Conservation (phyloP, 2,797 vertebrate genomes). For the Myotis myotis region DNA sequence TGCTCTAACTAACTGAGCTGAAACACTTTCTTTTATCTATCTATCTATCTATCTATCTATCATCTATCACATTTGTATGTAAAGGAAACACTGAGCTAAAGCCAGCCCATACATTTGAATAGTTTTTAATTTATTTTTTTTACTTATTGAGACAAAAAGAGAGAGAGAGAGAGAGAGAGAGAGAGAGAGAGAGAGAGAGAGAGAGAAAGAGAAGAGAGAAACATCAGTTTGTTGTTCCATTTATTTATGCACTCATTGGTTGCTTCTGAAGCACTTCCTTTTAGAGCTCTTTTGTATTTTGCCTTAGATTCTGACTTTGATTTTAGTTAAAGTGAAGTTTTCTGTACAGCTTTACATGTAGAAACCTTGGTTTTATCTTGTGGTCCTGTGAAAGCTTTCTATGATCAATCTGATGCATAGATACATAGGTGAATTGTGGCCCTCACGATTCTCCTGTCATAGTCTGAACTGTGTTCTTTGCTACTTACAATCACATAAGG, state of each 20-base stretch:
- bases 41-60: no score
- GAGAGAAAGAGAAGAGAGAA: no score
- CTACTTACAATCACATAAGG: not conserved
- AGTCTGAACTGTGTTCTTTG: not conserved
- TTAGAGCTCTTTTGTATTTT: not conserved
- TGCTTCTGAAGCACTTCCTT: not conserved
- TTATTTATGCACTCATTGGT: no score
- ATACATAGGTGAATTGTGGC: not conserved
- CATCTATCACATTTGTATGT: no score
- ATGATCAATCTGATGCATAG: not conserved
- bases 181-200: no score
- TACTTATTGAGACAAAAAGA: no score
- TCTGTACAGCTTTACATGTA: not conserved
- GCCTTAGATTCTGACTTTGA: not conserved
- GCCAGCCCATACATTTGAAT: no score
- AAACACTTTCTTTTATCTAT: not conserved
- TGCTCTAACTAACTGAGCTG: not conserved
- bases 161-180: no score
- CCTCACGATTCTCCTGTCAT: not conserved
- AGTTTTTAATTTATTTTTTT: no score
- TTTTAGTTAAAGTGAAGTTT: conserved; percentile 29
- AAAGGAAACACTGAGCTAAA: no score
- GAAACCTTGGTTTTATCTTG: not conserved
- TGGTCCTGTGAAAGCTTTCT: not conserved
- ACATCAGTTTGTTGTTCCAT: no score